Conservation (phyloP, 2,888 invertebrate species). For the Alsophila aescularia region DNA sequence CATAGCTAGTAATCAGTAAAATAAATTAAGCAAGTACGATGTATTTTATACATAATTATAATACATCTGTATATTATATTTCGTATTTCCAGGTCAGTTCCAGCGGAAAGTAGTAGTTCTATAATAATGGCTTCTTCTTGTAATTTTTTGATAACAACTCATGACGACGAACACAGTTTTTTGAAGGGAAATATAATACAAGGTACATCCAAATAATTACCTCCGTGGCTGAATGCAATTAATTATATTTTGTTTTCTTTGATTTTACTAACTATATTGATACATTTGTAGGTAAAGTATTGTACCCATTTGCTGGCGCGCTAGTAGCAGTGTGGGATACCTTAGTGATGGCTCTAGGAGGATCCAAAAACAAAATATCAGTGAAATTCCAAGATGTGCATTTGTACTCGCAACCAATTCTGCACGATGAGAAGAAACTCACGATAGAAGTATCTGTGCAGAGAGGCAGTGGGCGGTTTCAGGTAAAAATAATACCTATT, state of each 20-base stretch:
- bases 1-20: too few species aligned
- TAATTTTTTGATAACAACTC: conserved; percentile 46
- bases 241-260: neutral
- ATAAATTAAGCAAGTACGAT: too few species aligned
- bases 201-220: conserved; percentile 43
- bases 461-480: conserved; percentile 85
- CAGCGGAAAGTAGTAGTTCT: neutral
- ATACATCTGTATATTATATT: too few species aligned
- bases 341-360: conserved; percentile 82
- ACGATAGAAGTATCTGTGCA: conserved; percentile 84
- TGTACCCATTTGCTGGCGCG: conserved; percentile 91
- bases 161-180: conserved; percentile 58
- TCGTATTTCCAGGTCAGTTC: too few species aligned
- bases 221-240: neutral
- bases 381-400: conserved; percentile 88
- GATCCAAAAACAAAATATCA: conserved; percentile 85
- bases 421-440: conserved; percentile 77
- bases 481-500: conserved; percentile 63
- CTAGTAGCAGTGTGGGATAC: conserved; percentile 89
- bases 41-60: too few species aligned
- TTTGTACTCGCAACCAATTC: conserved; percentile 85
- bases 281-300: conserved; percentile 77
- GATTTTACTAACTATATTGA: neutral
- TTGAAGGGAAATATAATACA: conserved; percentile 53
- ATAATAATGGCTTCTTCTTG: conserved; percentile 49